Evolutionary conservation across 64 coral and sea anemone species (phyloP).

Genomic region (Montipora capricornis): DNA sequence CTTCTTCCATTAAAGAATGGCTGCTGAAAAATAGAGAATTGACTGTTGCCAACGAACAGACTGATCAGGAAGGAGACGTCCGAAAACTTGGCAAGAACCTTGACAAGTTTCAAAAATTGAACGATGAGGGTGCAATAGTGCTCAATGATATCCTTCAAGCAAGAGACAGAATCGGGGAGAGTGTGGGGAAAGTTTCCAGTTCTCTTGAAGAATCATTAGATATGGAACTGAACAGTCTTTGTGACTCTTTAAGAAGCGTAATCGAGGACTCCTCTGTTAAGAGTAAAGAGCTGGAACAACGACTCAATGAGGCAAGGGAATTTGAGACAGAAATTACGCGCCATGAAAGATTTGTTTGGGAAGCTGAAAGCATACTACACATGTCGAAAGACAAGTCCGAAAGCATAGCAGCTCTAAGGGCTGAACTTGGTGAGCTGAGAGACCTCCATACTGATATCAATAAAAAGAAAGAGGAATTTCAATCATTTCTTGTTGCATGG

Average conservation of each 20-base stretch:
- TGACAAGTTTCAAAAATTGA: conserved; percentile 3
- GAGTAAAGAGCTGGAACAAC: conserved; percentile 21
- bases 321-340: conserved; percentile 37
- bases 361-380: conserved; percentile 36
- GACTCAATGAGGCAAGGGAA: conserved; percentile 42
- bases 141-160: conserved; percentile 33
- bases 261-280: conserved; percentile 21
- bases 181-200: conserved; percentile 29
- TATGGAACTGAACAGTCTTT: conserved; percentile 43
- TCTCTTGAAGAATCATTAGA: conserved; percentile 36
- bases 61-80: neutral
- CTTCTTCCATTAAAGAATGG: conserved; percentile 63
- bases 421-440: conserved; percentile 34
- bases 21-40: conserved; percentile 37
- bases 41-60: neutral
- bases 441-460: conserved; percentile 31
- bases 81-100: conserved; percentile 16
- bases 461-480: conserved; percentile 53
- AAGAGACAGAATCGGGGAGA: conserved; percentile 27
- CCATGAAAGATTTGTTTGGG: conserved; percentile 16
- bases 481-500: conserved; percentile 13
- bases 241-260: conserved; percentile 32
- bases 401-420: conserved; percentile 15
- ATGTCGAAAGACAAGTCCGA: neutral
- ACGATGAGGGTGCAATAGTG: neutral